Base-by-base conservation (phyloP, 2,113 vertebrate species). In the Prolemur simus region DNA sequence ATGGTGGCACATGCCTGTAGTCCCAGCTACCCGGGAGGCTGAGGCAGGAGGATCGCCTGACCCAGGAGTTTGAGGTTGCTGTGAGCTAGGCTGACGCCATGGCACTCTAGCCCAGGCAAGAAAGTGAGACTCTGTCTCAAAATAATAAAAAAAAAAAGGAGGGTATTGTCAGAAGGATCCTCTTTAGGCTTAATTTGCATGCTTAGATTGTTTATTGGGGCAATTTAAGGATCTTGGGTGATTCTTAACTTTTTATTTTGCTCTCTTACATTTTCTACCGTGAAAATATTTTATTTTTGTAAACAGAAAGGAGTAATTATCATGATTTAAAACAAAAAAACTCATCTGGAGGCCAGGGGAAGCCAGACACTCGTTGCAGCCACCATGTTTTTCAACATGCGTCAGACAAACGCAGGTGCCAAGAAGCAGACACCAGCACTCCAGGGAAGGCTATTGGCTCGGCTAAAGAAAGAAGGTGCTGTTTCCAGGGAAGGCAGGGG, bases 241-340 rank as follows among this genome's bases (percentile, higher is more conserved):
- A 68, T 88, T 64, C 47, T 85, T 83, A 25, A 66, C 64, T 95
- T 89, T 56, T 58, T 60, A 71, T 68, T 82, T 97, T 92, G 80
- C n/a, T 60, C 76, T 96, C 56, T 80, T 21, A 45, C 9, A 29
- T 90, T 81, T 84, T 68, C 39, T 76, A 29, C 27, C 8, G 14
- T 37, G 34, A 69, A 80, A 52, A 25, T 64, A 73, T n/a, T 92
- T 94, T 15, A 25, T 47, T 85, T 94, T 66, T 58, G 58, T 74
- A 80, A 66, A 63, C 17, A 60, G 85, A 85, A 58, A 74, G 49
- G 81, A 39, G 25, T 37, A 74, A 87, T 39, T 32, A 88, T n/a
- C n/a, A n/a, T 1, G 18, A n/a, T 83, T 13, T 5, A 49, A 86
- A 42, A 84, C 21, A 34, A 14, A 27, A 15, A 9, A 74, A 88